Percentiles rank a stretch among this genome's conserved stretches.
These are phyloP conservation scores for Antedon bifida DNA, from an alignment of 35 echinoderm and acorn worm species.

Conservation along the genomic window DNA sequence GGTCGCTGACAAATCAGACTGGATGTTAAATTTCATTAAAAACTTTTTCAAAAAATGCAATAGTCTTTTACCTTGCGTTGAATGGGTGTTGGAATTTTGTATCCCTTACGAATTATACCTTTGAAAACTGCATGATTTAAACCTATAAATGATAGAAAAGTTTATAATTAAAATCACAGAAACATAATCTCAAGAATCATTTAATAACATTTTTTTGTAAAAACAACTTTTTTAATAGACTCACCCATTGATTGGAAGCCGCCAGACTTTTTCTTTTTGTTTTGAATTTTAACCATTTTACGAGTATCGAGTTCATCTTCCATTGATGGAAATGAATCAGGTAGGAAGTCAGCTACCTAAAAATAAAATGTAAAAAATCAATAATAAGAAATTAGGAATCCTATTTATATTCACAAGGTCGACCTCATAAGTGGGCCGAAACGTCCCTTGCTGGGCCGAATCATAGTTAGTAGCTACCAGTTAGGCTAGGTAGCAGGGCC, in stretches of 20 bases:
- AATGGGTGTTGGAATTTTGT: constrained; percentile 97
- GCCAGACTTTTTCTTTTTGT: constrained; percentile 93
- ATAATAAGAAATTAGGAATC: no score
- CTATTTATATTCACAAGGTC: no score
- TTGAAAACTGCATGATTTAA: constrained; percentile 55
- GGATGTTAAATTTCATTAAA: neutral
- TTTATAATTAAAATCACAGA: no score
- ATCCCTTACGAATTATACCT: constrained; percentile 86
- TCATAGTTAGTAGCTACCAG: no score
- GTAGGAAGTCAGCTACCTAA: neutral
- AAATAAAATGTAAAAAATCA: no score
- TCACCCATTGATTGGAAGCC: constrained; percentile 97
- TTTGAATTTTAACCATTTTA: constrained; percentile 39
- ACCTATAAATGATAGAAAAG: constrained; percentile 20
- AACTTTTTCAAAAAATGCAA: no score
- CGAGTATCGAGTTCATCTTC: constrained; percentile 78
- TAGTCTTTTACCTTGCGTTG: constrained; percentile 69
- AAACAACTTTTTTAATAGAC: constrained; percentile 3
- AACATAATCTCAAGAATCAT: no score
- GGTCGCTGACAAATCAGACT: no score
- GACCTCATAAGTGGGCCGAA: no score
- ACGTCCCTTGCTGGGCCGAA: no score
- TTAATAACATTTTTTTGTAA: no score
- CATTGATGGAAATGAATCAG: constrained; percentile 13
- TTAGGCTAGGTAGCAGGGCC: no score